A percentile compares a stretch with the other conserved stretches of the same genome.
Conservation (phyloP, 2,113 vertebrate species). For the Oncorhynchus gorbuscha region DNA sequence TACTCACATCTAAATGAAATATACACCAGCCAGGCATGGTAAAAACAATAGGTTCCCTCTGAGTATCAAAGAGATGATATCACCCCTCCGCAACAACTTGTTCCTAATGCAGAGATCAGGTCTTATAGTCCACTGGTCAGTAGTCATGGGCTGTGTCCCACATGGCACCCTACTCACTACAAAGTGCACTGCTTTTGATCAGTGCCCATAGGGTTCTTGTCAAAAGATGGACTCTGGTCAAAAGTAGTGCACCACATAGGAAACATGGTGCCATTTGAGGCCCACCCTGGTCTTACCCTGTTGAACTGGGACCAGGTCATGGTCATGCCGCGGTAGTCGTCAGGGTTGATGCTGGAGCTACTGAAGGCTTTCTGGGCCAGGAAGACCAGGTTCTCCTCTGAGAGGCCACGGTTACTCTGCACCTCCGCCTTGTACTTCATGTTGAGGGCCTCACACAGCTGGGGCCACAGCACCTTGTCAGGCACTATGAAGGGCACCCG, state of each 20-base stretch:
- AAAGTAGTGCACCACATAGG: no score
- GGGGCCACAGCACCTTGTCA: slow-evolving; percentile 90
- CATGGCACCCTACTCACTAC: no score
- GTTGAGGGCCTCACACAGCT: slow-evolving; percentile 93
- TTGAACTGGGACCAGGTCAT: slow-evolving; percentile 98
- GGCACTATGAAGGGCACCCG: slow-evolving; percentile 93
- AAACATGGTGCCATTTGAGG: no score
- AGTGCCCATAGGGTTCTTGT: no score
- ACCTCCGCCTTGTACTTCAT: slow-evolving; percentile 98
- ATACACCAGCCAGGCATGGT: background rate
- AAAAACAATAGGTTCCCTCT: background rate
- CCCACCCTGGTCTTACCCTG: slow-evolving; percentile 70
- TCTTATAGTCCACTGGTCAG: no score
- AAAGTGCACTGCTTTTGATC: no score
- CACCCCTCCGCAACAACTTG: no score
- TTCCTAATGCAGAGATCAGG: no score
- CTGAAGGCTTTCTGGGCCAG: slow-evolving; percentile 94
- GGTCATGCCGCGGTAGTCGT: slow-evolving; percentile 88
- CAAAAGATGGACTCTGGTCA: no score
- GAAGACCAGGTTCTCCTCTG: slow-evolving; percentile 93
- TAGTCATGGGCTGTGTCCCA: no score
- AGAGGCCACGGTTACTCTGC: slow-evolving; percentile 89
- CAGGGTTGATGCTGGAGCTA: slow-evolving; percentile 83
- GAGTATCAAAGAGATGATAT: no score
- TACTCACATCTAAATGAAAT: background rate